Conservation (phyloP, 2,113 vertebrate species). For the Brachyhypopomus occidentalis region DNA sequence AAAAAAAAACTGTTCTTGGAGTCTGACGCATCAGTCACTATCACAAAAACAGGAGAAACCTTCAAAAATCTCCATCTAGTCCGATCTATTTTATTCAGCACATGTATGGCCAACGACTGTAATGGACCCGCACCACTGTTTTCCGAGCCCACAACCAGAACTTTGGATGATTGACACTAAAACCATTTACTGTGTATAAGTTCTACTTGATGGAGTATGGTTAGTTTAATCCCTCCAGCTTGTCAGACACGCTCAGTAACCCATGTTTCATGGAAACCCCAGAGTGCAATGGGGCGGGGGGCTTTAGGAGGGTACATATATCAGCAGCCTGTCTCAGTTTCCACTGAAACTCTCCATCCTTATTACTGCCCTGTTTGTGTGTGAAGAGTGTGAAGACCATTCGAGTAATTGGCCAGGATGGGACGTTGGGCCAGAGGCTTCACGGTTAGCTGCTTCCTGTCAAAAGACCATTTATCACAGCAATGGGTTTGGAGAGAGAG, state of each 20-base stretch:
- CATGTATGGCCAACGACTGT: neutral
- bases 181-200: slow-evolving; percentile 2
- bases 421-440: slow-evolving; percentile 10
- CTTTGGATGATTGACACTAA: slow-evolving; percentile 14
- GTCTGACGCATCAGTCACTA: neutral
- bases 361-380: slow-evolving; percentile 32
- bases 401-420: slow-evolving; percentile 44
- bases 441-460: slow-evolving; percentile 38
- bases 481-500: neutral
- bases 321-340: slow-evolving; percentile 19
- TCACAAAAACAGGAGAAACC: slow-evolving; percentile 7
- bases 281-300: neutral
- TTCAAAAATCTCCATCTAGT: too few relatives aligned
- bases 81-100: neutral
- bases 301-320: neutral
- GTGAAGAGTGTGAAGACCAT: slow-evolving; percentile 11
- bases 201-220: slow-evolving; percentile 27
- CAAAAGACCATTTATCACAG: slow-evolving; percentile 50
- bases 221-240: slow-evolving; percentile 9
- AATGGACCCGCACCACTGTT: neutral
- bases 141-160: neutral
- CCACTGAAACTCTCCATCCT: slow-evolving; percentile 18
- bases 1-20: neutral
- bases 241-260: slow-evolving; percentile 30
- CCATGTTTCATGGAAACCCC: slow-evolving; percentile 18